Percentiles rank a stretch among this genome's conserved stretches.
Evolutionary conservation across 2,888 invertebrate species (phyloP).

Genomic region (Digitonthophagus gazella): DNA sequence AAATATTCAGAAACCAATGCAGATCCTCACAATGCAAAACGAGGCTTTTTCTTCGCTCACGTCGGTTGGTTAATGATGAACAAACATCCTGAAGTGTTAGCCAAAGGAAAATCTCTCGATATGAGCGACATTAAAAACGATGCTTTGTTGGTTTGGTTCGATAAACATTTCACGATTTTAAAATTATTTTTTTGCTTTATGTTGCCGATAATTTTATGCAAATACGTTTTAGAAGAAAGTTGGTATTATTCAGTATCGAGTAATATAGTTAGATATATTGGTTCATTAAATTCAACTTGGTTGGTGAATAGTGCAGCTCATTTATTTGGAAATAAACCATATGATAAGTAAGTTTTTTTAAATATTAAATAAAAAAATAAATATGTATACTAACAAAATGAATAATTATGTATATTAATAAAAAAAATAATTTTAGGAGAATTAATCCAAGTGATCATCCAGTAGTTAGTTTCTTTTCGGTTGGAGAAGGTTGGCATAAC

Average conservation of each 20-base stretch:
- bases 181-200: conserved; percentile 70
- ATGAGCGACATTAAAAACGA: conserved; percentile 77
- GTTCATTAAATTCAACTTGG: conserved; percentile 83
- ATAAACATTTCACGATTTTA: conserved; percentile 68
- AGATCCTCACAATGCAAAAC: conserved; percentile 76
- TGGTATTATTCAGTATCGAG: conserved; percentile 63
- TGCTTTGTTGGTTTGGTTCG: conserved; percentile 75
- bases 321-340: conserved; percentile 73
- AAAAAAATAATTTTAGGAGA: conserved; percentile 52
- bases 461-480: conserved; percentile 67
- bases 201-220: conserved; percentile 59
- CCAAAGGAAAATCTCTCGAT: conserved; percentile 76
- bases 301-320: conserved; percentile 88
- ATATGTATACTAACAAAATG: no score
- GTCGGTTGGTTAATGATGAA: conserved; percentile 90
- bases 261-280: conserved; percentile 68
- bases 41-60: conserved; percentile 92
- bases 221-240: conserved; percentile 61
- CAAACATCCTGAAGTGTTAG: conserved; percentile 82
- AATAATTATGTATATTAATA: no score
- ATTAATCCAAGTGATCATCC: conserved; percentile 80
- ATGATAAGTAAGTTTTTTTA: conserved; percentile 60
- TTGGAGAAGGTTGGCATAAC: no score
- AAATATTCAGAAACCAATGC: conserved; percentile 76
- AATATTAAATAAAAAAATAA: background rate